phyloP scores from a whole-genome alignment of 2,888 invertebrate species.

The Lycaena phlaeas region DNA sequence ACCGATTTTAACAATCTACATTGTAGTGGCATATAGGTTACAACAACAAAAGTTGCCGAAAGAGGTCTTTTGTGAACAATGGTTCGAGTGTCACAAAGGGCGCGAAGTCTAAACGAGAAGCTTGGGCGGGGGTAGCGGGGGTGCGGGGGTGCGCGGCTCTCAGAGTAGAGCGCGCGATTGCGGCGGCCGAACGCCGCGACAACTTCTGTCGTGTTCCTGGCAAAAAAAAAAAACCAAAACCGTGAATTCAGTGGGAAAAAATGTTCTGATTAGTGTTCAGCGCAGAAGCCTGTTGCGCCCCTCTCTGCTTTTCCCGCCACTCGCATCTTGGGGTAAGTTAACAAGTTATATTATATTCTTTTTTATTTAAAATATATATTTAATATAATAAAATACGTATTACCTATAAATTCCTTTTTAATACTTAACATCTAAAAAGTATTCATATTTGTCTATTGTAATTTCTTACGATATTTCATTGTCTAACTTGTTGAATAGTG shows the following conservation, averaged over 20 bases:
- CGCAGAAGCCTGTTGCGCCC: conserved; percentile 39
- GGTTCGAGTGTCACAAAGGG: conserved; percentile 69
- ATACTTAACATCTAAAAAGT: too few species aligned
- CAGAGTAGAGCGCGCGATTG: conserved; percentile 57
- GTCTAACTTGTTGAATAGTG: too few species aligned
- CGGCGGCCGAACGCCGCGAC: conserved; percentile 59
- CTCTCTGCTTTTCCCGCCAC: conserved; percentile 32
- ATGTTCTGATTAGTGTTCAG: conserved; percentile 41
- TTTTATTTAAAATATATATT: too few species aligned
- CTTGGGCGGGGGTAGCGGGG: conserved; percentile 28
- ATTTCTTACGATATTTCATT: too few species aligned
- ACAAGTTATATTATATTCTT: too few species aligned
- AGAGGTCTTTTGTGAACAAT: conserved; percentile 55
- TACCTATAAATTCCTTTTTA: too few species aligned
- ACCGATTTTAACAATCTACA: too few species aligned
- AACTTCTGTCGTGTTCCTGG: conserved; percentile 29
- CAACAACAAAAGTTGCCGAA: conserved; percentile 19
- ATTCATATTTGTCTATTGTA: too few species aligned
- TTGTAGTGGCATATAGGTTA: too few species aligned
- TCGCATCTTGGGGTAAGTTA: background rate
- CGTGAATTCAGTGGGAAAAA: conserved; percentile 40
- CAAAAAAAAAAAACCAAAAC: conserved; percentile 26
- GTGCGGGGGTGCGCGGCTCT: conserved; percentile 33
- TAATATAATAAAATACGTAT: too few species aligned
- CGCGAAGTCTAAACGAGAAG: conserved; percentile 59